Conservation (phyloP, 1,140 invertebrate species). For the Lordiphosa clarofinis region DNA sequence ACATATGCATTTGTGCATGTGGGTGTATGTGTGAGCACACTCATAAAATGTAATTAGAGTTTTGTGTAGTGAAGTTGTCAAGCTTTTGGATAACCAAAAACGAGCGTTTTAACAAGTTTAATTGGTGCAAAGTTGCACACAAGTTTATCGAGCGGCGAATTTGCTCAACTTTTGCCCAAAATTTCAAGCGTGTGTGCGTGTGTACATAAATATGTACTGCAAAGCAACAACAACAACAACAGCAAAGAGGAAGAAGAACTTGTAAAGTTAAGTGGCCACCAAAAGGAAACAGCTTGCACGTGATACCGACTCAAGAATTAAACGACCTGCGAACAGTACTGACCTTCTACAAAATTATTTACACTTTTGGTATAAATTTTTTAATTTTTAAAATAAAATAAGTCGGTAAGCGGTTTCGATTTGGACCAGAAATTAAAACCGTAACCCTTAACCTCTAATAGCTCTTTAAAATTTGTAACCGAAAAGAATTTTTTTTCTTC, state of each 20-base stretch:
- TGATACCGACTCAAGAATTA: no score
- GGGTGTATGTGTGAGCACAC: slow-evolving; percentile 24
- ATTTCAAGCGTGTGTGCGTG: slow-evolving; percentile 8
- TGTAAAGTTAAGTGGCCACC: slow-evolving; percentile 31
- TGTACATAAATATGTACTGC: slow-evolving; percentile 11
- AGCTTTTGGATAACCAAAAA: slow-evolving; percentile 75
- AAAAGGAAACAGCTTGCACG: slow-evolving; percentile 21
- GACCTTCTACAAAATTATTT: neutral
- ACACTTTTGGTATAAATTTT: no score
- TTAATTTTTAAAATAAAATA: no score
- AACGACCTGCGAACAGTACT: no score
- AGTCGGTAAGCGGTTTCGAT: no score
- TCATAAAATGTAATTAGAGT: slow-evolving; percentile 76
- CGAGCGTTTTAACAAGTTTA: slow-evolving; percentile 78
- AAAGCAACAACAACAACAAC: neutral
- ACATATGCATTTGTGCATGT: slow-evolving; percentile 18
- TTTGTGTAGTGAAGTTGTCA: slow-evolving; percentile 74
- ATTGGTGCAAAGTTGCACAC: slow-evolving; percentile 73
- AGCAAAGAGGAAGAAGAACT: slow-evolving; percentile 1
- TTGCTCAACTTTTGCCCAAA: slow-evolving; percentile 39
- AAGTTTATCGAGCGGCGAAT: slow-evolving; percentile 61
- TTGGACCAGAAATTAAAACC: no score
- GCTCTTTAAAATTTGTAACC: no score
- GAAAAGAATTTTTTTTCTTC: no score
- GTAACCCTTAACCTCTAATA: no score